Base-by-base conservation (phyloP, 1,140 invertebrate species). In the Trichoplusia ni region DNA sequence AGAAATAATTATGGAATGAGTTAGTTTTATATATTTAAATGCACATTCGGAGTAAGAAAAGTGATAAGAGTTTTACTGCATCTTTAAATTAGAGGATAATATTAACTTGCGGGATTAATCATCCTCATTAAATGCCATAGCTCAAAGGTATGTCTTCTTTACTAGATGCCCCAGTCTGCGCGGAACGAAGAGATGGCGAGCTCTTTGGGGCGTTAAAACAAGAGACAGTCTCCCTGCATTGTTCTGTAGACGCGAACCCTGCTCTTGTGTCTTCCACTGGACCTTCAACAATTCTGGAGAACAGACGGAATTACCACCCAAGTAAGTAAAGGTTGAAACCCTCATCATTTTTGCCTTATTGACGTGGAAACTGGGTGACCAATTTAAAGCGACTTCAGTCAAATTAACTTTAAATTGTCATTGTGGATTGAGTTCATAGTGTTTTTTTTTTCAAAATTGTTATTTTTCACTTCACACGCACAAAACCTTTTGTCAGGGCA, bases 251-350 rank as follows among this genome's bases (percentile, higher is more conserved):
- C 71, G 94, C 96, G 64, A 96, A 97, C 79, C 97, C 97, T 6
- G 92, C 95, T 0, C 91, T 94, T 7, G 93, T 95, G 71, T 94
- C 94, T 97, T 96, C 84, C 95, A 96, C 66, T 97, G 96, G 96
- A 96, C 95, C 35, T 97, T 97, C 91, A 97, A 97, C 90, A 96
- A 96, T 81, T 96, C 95, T 35, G 95, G 95, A 5, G 95, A 97
- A 78, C 93, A 95, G 77, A 94, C 94, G 0, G 95, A 96, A 78
- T 92, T 97, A 37, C 92, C 95, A 5, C 92, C 94, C 16, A 92
- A 93, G 87, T 90, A 69, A 69, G 49, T 51, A n/a, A 7, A 23
- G 9, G 11, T 11, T 9, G n/a, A 14, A 25, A 25, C 11, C 11
- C 4, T 37, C 4, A 13, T 37, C 4, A 27, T 27, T 3, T 7